phyloP scores from a whole-genome alignment of 1,140 invertebrate species.

The Gonatopus flavifemur region DNA sequence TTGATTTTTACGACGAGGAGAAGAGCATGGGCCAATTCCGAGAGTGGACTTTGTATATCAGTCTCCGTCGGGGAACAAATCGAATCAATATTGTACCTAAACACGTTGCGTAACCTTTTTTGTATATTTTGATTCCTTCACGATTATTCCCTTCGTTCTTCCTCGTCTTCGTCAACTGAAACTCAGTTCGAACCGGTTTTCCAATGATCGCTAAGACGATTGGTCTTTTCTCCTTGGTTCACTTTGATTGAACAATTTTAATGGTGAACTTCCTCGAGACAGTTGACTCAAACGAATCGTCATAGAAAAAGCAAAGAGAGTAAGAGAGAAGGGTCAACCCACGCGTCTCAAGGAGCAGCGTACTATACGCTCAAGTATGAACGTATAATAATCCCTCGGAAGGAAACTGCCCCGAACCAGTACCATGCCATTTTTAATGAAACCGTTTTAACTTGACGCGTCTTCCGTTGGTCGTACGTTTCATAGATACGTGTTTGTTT shows the following conservation, averaged over 20 bases:
- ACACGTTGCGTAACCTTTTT: slow-evolving; percentile 13
- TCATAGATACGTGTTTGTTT: too few relatives aligned
- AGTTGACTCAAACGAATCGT: slow-evolving; percentile 7
- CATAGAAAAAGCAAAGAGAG: too few relatives aligned
- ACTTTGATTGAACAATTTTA: slow-evolving; percentile 27
- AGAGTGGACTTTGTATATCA: background rate
- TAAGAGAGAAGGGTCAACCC: slow-evolving; percentile 23
- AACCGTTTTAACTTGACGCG: background rate
- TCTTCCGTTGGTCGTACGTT: too few relatives aligned
- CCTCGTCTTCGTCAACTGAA: too few relatives aligned
- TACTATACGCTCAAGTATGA: too few relatives aligned
- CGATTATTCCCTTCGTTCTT: background rate
- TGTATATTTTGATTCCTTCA: background rate
- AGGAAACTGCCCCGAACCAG: slow-evolving; percentile 28
- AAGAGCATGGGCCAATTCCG: background rate
- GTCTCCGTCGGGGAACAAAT: slow-evolving; percentile 10
- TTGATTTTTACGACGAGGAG: too few relatives aligned
- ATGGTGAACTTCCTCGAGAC: slow-evolving; percentile 35
- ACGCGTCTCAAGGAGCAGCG: too few relatives aligned
- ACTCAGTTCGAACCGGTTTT: too few relatives aligned
- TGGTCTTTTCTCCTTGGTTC: slow-evolving; percentile 1
- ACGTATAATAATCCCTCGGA: slow-evolving; percentile 22
- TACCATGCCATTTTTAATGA: slow-evolving; percentile 4
- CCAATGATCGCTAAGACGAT: background rate
- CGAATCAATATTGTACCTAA: slow-evolving; percentile 14